A percentile compares a stretch with the other conserved stretches of the same genome.
Conservation (phyloP, 2,888 invertebrate species). For the Eupithecia dodoneata region DNA sequence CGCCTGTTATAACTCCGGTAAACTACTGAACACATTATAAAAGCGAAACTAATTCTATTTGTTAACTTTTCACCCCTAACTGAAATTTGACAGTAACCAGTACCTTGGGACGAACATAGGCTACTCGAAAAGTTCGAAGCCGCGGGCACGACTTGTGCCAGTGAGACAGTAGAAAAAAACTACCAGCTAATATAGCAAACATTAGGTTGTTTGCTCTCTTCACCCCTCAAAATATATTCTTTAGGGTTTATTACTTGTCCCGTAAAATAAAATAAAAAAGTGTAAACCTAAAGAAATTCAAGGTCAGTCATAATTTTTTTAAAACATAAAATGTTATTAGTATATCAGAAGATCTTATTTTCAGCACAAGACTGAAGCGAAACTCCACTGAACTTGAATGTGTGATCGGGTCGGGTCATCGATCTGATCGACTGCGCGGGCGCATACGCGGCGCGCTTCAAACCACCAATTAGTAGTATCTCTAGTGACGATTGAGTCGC, state of each 20-base stretch:
- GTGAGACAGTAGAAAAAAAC: background rate
- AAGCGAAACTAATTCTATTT: too few species aligned
- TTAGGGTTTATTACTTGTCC: background rate
- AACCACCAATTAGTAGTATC: slow-evolving; percentile 75
- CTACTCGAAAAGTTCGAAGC: background rate
- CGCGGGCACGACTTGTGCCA: too few species aligned
- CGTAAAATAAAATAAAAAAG: background rate
- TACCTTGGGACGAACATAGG: background rate
- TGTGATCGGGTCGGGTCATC: slow-evolving; percentile 49
- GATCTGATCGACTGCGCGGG: slow-evolving; percentile 62
- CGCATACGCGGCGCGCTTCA: slow-evolving; percentile 78
- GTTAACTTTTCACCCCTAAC: too few species aligned
- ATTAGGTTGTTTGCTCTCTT: background rate
- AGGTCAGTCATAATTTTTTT: background rate
- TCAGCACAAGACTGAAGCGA: slow-evolving; percentile 4
- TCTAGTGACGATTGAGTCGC: slow-evolving; percentile 69
- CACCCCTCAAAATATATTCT: too few species aligned
- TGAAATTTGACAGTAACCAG: too few species aligned
- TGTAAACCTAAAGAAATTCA: background rate
- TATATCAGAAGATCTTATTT: background rate
- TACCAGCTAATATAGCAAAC: background rate
- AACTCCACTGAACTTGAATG: slow-evolving; percentile 38
- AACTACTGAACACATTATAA: background rate
- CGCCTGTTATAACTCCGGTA: background rate
- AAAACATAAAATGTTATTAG: background rate